phyloP scores from a whole-genome alignment of 2,797 vertebrate genomes.

The Anguilla obscura region DNA sequence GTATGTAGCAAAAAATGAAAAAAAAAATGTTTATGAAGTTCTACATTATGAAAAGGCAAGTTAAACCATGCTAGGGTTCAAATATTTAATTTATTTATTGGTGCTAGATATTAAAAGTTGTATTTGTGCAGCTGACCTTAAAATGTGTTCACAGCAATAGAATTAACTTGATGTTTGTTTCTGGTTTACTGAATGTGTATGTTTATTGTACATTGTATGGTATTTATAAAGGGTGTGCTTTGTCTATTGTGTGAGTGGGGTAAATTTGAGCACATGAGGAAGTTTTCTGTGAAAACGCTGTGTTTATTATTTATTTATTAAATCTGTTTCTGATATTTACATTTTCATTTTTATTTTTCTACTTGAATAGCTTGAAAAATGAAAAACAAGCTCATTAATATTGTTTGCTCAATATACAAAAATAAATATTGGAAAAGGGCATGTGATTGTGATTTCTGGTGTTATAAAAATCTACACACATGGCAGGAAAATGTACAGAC shows the following conservation, averaged over 20 bases:
- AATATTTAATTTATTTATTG: slow-evolving; percentile 59
- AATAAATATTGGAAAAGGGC: slow-evolving; percentile 68
- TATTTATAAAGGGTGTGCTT: slow-evolving; percentile 74
- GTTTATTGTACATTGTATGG: slow-evolving; percentile 64
- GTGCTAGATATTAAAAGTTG: slow-evolving; percentile 86
- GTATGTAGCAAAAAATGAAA: slow-evolving; percentile 84
- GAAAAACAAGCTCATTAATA: slow-evolving; percentile 47
- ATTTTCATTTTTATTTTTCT: slow-evolving; percentile 81
- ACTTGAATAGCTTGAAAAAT: slow-evolving; percentile 68
- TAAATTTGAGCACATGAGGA: slow-evolving; percentile 74
- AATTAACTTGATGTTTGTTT: slow-evolving; percentile 45
- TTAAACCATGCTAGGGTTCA: slow-evolving; percentile 7
- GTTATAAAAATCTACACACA: background rate
- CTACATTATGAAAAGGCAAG: background rate
- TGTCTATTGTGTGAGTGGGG: slow-evolving; percentile 84
- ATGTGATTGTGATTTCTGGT: slow-evolving; percentile 30
- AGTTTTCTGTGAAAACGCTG: slow-evolving; percentile 99
- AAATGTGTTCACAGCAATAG: slow-evolving; percentile 51
- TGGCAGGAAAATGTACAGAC: background rate
- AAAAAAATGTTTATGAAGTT: slow-evolving; percentile 73
- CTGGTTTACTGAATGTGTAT: slow-evolving; percentile 64
- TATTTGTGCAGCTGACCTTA: slow-evolving; percentile 76
- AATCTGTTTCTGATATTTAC: slow-evolving; percentile 68
- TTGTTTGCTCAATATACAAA: slow-evolving; percentile 58
- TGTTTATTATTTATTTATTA: slow-evolving; percentile 81